Base-by-base conservation (phyloP, 2,113 vertebrate species). In the Melozone crissalis region DNA sequence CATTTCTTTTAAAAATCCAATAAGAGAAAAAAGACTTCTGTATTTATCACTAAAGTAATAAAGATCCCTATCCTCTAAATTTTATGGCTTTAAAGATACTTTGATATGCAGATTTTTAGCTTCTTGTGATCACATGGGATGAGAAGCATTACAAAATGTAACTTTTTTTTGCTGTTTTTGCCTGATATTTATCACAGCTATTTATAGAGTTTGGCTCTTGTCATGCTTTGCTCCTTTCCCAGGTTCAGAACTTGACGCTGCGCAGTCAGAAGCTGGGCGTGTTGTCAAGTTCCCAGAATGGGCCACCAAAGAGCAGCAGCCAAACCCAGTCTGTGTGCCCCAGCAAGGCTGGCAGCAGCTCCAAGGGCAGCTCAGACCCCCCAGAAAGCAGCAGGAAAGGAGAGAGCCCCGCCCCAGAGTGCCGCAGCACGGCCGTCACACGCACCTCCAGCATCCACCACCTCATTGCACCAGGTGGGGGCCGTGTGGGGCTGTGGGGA, bases 191-290 rank as follows among this genome's bases (percentile, higher is more conserved):
- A 35, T 65, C 21, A 7, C 0, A 37, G 15, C 30, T 51, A 37
- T 94, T 90, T 92, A 31, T 33, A 51, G 58, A 37, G 23, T 91
- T 97, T 88, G 85, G 1, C 0, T 16, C 82, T 85, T 93, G 80
- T 91, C 90, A 52, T 8, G 6, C 87, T 94, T 96, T 91, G 47
- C 85, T 96, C 51, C 20, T 93, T 72, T 75, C 67, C 52, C 78
- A 98, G 98, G 98, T 99, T 96, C 98, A 99, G 97, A 99, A 98
- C 97, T 98, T 99, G 96, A 98, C 99, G 51, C 61, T 99, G 86
- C 98, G 98, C 76, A 98, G 98, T 89, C 98, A 98, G 96, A 98
- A 98, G 94, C 97, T 99, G 86, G 98, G 98, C 93, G 97, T 98
- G 35, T 95, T 99, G 91, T 97, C 98, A 69, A 94, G 98, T 95